A percentile compares a stretch with the other conserved stretches of the same genome.
Conservation (phyloP, 2,113 vertebrate genomes). For the Sinocyclocheilus anophthalmus region DNA sequence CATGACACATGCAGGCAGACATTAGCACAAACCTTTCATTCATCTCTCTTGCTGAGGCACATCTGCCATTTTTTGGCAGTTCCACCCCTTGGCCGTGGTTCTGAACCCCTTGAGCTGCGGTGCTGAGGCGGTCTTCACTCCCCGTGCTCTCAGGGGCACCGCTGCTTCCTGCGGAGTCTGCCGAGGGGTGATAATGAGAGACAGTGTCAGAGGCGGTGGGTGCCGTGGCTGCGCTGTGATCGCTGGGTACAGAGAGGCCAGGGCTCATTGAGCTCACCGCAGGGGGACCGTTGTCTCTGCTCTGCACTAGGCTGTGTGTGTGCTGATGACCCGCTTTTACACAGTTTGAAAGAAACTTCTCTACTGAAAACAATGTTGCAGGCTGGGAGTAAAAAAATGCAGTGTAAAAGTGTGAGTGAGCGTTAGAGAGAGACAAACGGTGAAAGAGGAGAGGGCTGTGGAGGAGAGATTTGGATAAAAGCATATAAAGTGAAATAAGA, state of each 20-base stretch:
- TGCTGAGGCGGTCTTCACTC: slow-evolving; percentile 16
- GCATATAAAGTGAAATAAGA: no score
- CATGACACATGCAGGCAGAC: background rate
- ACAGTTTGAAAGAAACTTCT: slow-evolving; percentile 16
- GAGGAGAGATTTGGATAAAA: background rate
- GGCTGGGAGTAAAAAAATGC: background rate
- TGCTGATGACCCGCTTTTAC: slow-evolving; percentile 34
- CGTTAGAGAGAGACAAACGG: background rate
- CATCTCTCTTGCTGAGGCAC: slow-evolving; percentile 45
- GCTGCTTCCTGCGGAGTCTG: slow-evolving; percentile 38
- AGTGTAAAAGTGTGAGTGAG: background rate
- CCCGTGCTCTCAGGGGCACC: background rate
- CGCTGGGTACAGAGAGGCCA: slow-evolving; percentile 34
- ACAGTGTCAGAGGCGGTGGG: slow-evolving; percentile 25
- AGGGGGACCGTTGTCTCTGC: slow-evolving; percentile 27
- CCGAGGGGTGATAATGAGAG: slow-evolving; percentile 51
- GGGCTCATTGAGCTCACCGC: slow-evolving; percentile 43
- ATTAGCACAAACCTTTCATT: slow-evolving; percentile 31
- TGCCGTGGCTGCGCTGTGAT: slow-evolving; percentile 23
- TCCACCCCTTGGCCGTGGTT: background rate
- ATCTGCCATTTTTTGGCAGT: slow-evolving; percentile 43
- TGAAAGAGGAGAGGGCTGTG: background rate
- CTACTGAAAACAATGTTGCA: slow-evolving; percentile 19
- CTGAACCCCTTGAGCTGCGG: slow-evolving; percentile 5
- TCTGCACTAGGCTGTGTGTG: slow-evolving; percentile 13